Evolutionary conservation across 2,888 invertebrate species (phyloP).

Genomic region (Drosophila mimica): DNA sequence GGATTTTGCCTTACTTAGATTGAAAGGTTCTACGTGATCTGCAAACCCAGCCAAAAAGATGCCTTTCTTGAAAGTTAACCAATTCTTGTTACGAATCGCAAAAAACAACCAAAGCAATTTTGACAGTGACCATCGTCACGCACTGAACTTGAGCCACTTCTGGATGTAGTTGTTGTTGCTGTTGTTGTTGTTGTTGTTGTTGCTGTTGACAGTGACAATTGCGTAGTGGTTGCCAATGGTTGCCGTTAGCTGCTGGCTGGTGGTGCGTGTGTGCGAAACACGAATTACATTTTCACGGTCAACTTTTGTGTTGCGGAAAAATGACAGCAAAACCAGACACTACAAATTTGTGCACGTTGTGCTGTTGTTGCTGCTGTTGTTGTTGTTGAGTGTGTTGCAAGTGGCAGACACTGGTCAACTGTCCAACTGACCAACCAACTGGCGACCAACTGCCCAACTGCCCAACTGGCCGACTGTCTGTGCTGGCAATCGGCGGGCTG

Average conservation of each 20-base stretch:
- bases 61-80: slow-evolving; percentile 9
- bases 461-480: slow-evolving; percentile 7
- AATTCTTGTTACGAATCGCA: not conserved
- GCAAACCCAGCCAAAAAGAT: slow-evolving; percentile 12
- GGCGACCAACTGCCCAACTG: slow-evolving; percentile 55
- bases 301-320: slow-evolving; percentile 49
- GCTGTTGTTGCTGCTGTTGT: slow-evolving; percentile 22
- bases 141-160: slow-evolving; percentile 74
- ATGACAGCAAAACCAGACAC: slow-evolving; percentile 41
- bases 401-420: slow-evolving; percentile 57
- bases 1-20: not conserved
- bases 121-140: slow-evolving; percentile 52
- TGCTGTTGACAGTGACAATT: slow-evolving; percentile 57
- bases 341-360: slow-evolving; percentile 14
- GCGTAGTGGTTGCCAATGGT: slow-evolving; percentile 45
- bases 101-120: slow-evolving; percentile 1
- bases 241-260: not conserved
- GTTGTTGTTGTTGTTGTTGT: slow-evolving; percentile 3
- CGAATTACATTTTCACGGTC: slow-evolving; percentile 66
- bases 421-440: slow-evolving; percentile 48
- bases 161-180: slow-evolving; percentile 15
- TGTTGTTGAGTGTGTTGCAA: slow-evolving; percentile 63
- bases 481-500: slow-evolving; percentile 44
- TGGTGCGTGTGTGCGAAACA: slow-evolving; percentile 53
- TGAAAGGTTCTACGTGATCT: slow-evolving; percentile 26